Percentiles rank a stretch among this genome's conserved stretches.
These are phyloP conservation scores for Atherinosoma microstoma DNA, from an alignment of 2,797 vertebrate genomes.

Conservation along the genomic window DNA sequence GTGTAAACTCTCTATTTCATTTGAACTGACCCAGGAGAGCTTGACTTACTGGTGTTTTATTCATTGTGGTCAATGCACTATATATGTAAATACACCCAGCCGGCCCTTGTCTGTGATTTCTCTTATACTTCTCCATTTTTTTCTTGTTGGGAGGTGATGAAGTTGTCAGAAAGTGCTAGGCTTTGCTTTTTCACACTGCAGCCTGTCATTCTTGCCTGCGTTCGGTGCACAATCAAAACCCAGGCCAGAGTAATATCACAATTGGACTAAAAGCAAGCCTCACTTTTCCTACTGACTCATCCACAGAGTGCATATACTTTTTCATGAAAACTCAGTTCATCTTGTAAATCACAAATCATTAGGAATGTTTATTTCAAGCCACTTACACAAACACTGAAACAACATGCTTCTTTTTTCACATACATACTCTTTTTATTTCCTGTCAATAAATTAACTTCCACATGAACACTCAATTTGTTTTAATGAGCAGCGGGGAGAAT, in stretches of 20 bases:
- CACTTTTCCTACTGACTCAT: constrained; percentile 58
- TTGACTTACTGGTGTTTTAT: constrained; percentile 68
- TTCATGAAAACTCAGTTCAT: constrained; percentile 28
- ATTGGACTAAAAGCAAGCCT: constrained; percentile 36
- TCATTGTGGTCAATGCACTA: constrained; percentile 72
- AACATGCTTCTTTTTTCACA: constrained; percentile 10
- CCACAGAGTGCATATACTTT: constrained; percentile 48
- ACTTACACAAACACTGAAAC: constrained; percentile 19
- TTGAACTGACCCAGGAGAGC: constrained; percentile 73
- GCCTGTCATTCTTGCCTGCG: constrained; percentile 54
- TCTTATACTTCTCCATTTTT: constrained; percentile 13
- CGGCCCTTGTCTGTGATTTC: constrained; percentile 42
- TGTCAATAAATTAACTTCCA: constrained; percentile 11
- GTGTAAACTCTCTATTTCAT: constrained; percentile 74
- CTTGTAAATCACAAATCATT: constrained; percentile 56
- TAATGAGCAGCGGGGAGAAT: constrained; percentile 34
- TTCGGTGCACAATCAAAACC: constrained; percentile 60
- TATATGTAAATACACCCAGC: constrained; percentile 72
- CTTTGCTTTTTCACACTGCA: constrained; percentile 56
- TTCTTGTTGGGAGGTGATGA: constrained; percentile 45
- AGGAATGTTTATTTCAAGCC: constrained; percentile 35
- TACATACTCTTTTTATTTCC: constrained; percentile 1
- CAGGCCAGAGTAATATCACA: constrained; percentile 39
- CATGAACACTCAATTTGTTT: constrained; percentile 33
- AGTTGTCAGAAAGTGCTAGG: constrained; percentile 68